Base-by-base conservation (phyloP, 2,113 vertebrate genomes). In the Petromus typicus region DNA sequence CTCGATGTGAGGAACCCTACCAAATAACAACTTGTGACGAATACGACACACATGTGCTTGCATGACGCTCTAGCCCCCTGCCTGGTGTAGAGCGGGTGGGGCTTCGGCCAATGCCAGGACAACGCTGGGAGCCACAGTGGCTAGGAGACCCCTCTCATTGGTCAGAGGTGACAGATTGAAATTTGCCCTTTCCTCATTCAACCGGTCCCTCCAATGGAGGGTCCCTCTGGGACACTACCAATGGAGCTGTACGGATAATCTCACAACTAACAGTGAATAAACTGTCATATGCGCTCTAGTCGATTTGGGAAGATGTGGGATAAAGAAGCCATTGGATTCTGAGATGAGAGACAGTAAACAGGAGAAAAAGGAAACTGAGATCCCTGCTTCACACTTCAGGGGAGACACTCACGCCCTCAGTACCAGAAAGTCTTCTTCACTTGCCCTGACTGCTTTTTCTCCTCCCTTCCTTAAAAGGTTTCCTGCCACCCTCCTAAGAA, bases 21-120 rank as follows among this genome's bases (percentile, higher is more conserved):
- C 48, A 80, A 16, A n/a, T 10, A 76, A 27, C 25, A 67, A 32
- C 66, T 57, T 64, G 34, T 66, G 48, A 0, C 27, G 32, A 76
- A 51, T 30, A 11, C 12, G 48, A 83, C 40, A 56, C 7, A 7
- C 61, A 13, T 0, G 1, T 1, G 3, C 79, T n/a, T n/a, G n/a
- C n/a, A n/a, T n/a, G 59, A 63, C 48, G 37, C 67, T 37, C 78
- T 1, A 3, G 30, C 40, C 7, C 1, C 0, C 0, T 45, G 4
- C 64, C 88, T 27, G 5, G 7, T 0, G 17, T n/a, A 57, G 10
- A 66, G 2, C 0, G 54, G 11, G n/a, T 0, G 25, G 48, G 32
- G 22, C 12, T 20, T 43, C 48, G 14, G 3, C 57, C n/a, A 23
- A 1, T 2, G 22, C 34, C 37, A 14, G 14, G 40, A 27, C 2